phyloP scores from a whole-genome alignment of 2,797 vertebrate genomes.

The Choloepus didactylus region DNA sequence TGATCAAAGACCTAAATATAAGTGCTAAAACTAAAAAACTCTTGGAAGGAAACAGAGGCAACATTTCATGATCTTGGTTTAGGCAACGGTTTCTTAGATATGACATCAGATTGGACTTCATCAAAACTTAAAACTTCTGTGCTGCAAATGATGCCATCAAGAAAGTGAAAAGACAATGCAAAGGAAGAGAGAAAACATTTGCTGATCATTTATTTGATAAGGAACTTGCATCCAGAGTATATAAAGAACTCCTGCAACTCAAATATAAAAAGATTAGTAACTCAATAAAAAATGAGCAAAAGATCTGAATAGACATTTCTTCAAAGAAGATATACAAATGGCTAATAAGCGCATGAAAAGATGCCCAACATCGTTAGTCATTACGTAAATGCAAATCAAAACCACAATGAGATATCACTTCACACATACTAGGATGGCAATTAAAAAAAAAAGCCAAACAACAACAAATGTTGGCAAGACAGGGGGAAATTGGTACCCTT shows the following conservation, averaged over 20 bases:
- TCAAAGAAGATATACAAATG: background rate
- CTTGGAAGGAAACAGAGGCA: background rate
- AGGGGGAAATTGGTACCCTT: background rate
- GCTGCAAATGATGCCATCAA: background rate
- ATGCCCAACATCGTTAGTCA: background rate
- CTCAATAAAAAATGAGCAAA: background rate
- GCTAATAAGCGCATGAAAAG: background rate
- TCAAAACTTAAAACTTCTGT: slow-evolving; percentile 4
- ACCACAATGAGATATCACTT: background rate
- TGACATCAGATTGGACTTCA: background rate
- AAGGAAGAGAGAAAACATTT: background rate
- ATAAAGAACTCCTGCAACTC: background rate
- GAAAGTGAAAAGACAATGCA: background rate
- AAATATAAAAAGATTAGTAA: background rate
- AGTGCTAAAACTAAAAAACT: background rate
- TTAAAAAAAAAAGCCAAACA: background rate
- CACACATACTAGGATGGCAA: background rate
- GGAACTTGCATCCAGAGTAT: background rate
- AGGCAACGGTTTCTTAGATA: background rate
- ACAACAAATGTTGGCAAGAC: background rate
- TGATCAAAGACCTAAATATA: background rate
- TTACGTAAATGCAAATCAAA: background rate
- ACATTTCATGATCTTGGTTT: background rate
- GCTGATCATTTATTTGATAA: background rate
- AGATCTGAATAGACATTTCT: background rate